phyloP scores from a whole-genome alignment of 2,888 invertebrate species.

The Eupithecia centaureata region DNA sequence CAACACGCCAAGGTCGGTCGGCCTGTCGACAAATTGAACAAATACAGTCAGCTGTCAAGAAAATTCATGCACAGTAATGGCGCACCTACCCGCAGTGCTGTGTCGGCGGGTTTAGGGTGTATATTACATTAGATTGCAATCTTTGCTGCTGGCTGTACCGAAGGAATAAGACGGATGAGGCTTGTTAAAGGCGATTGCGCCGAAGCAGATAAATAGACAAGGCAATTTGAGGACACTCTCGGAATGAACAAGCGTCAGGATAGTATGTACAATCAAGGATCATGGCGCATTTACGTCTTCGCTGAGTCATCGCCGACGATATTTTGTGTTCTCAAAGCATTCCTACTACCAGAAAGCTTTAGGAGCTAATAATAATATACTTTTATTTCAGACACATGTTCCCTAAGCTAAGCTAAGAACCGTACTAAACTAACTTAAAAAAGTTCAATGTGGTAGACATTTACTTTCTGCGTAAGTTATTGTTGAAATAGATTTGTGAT shows the following conservation, averaged over 20 bases:
- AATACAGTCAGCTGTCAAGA: background rate
- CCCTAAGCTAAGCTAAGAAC: no score
- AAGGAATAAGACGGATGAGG: slow-evolving; percentile 64
- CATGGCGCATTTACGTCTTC: background rate
- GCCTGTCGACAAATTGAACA: no score
- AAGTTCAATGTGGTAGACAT: no score
- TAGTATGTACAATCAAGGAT: background rate
- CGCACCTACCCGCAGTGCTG: background rate
- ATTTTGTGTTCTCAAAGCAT: background rate
- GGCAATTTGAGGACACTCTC: slow-evolving; percentile 30
- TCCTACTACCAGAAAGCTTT: no score
- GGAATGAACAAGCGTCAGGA: background rate
- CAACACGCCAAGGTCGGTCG: no score
- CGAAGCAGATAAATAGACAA: slow-evolving; percentile 39
- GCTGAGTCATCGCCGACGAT: background rate
- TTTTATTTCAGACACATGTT: no score
- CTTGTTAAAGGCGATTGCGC: slow-evolving; percentile 64
- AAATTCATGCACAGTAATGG: background rate
- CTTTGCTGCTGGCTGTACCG: slow-evolving; percentile 41
- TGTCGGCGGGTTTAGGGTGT: background rate
- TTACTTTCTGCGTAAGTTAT: no score
- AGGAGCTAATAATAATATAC: no score
- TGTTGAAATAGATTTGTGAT: no score
- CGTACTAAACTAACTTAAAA: no score
- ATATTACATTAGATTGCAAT: background rate